A percentile compares a stretch with the other conserved stretches of the same genome.
Conservation (phyloP, 2,113 vertebrate genomes). For the Chionis minor region DNA sequence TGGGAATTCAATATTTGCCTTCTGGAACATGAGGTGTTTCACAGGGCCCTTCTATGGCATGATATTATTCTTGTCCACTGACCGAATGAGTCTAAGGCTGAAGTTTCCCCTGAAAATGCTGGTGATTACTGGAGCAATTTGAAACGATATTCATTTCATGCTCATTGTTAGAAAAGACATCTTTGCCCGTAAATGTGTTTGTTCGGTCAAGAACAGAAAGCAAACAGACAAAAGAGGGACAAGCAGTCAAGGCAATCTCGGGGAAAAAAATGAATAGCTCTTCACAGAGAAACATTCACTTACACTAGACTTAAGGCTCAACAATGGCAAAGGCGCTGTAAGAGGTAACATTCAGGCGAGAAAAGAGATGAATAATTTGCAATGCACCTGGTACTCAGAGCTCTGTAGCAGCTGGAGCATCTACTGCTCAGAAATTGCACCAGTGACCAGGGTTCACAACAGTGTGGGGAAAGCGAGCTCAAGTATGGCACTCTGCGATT, state of each 20-base stretch:
- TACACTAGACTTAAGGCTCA: not conserved
- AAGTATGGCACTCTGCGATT: not conserved
- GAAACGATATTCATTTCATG: not conserved
- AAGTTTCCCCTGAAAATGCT: not conserved
- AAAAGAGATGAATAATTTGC: not conserved
- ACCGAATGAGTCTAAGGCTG: not conserved
- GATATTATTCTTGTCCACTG: not conserved
- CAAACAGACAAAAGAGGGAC: not conserved
- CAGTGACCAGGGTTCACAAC: not conserved
- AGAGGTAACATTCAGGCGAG: not conserved
- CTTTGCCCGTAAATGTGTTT: not conserved
- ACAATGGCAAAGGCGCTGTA: not conserved
- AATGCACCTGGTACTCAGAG: not conserved
- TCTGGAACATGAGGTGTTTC: not conserved
- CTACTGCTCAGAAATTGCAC: not conserved
- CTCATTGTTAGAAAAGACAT: not conserved
- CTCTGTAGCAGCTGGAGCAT: not conserved
- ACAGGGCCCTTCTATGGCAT: not conserved
- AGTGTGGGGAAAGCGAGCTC: fast-evolving
- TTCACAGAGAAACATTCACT: not conserved
- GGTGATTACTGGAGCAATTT: not conserved
- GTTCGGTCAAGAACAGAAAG: not conserved
- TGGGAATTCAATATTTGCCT: constrained; percentile 36
- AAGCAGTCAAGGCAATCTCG: not conserved
- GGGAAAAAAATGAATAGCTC: not conserved